Evolutionary conservation across 2,797 vertebrate genomes (phyloP), one percentile per base, ranked within the genome.

Genomic region (Passerculus sandwichensis): DNA sequence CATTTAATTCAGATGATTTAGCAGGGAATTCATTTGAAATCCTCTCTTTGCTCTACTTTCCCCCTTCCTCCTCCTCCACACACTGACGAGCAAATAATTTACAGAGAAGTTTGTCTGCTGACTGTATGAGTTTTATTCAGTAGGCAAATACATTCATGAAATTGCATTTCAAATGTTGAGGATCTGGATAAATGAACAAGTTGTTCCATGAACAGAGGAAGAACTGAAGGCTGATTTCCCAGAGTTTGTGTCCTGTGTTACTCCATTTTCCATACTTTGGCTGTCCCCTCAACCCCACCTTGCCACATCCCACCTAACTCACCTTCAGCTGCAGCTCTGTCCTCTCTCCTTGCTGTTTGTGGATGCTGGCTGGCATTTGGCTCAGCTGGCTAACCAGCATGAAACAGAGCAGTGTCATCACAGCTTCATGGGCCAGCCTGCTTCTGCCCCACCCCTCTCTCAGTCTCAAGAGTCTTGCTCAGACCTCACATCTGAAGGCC

Each of bases 131-230:
- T 93, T 93, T 93, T 80, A 85, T 38, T 70, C 84, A 65, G 65
- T 72, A 66, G 57, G 72, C 90, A 89, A 93, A 91, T 27, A 47
- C 23, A 80, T 84, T 91, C 42, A 66, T 56, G 44, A 74, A 89
- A 88, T 80, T 89, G 78, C 72, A 91, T 90, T 95, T 78, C 65
- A 89, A 32, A 92, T 29, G 6, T 8, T 10, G 15, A 95, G 62
- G 51, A 73, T 69, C 57, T 81, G 59, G 82, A 93, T 83, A 94
- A 94, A 95, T 18, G 18, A 89, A 81, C 13, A 27, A 81, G 30
- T 45, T 65, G 7, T 60, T 81, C 44, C 72, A 42, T 12, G n/a
- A 91, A 70, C 6, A 78, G n/a, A 88, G 13, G 20, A 86, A 86
- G 32, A 59, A 72, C 69, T 21, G 54, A 91, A 84, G 26, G 56